Evolutionary conservation across 2,113 vertebrate species (phyloP).

Genomic region (Hippopotamus amphibius): DNA sequence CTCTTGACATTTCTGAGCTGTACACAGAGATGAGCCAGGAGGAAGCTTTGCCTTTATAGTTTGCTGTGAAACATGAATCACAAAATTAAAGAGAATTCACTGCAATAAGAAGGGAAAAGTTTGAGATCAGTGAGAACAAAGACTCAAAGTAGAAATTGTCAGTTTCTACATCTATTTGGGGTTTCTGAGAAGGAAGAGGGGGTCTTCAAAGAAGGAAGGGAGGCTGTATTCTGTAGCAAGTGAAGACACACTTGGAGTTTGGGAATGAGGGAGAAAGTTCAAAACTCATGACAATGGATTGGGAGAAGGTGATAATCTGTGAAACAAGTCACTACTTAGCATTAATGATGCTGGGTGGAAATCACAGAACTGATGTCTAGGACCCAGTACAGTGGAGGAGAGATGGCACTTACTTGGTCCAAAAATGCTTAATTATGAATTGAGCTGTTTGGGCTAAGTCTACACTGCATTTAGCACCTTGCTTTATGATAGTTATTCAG

Average conservation of each 20-base stretch:
- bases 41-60: background rate
- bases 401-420: too few species aligned
- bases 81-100: background rate
- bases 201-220: background rate
- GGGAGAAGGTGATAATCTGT: background rate
- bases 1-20: background rate
- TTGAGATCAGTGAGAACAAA: background rate
- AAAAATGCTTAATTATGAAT: background rate
- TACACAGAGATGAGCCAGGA: background rate
- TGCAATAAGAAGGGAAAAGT: background rate
- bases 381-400: too few species aligned
- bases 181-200: background rate
- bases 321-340: background rate
- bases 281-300: too few species aligned
- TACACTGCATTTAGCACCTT: background rate
- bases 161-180: background rate
- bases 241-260: background rate
- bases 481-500: background rate
- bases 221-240: rapidly evolving
- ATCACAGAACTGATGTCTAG: background rate
- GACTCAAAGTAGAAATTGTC: background rate
- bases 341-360: background rate
- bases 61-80: background rate
- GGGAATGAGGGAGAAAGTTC: too few species aligned
- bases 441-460: background rate